Conservation (phyloP, 2,113 vertebrate genomes). For the Marcusenius ussheri region DNA sequence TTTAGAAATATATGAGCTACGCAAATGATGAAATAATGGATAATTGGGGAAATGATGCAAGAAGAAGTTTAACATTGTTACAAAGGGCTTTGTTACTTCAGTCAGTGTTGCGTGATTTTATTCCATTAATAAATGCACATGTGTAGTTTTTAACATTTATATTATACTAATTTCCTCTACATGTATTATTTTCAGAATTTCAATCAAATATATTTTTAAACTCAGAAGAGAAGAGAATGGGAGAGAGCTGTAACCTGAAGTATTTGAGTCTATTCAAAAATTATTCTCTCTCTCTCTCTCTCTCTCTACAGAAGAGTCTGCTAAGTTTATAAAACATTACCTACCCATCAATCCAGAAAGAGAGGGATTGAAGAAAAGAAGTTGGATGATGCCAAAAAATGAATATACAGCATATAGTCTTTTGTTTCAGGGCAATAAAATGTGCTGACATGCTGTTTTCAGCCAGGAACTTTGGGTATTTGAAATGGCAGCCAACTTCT, state of each 20-base stretch:
- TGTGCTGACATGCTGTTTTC: constrained; percentile 24
- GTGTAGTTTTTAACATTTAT: neutral
- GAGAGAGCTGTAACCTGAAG: neutral
- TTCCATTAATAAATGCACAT: neutral
- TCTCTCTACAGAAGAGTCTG: neutral
- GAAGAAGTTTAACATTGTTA: neutral
- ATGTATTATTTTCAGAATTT: neutral
- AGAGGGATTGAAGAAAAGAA: neutral
- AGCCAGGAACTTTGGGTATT: constrained; percentile 18
- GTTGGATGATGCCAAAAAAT: neutral
- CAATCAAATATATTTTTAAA: neutral
- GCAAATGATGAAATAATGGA: neutral
- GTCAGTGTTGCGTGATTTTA: neutral
- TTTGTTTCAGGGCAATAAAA: constrained; percentile 16
- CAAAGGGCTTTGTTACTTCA: neutral
- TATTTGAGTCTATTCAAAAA: neutral
- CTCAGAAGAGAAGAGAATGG: neutral
- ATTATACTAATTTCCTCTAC: neutral
- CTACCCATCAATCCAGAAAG: neutral
- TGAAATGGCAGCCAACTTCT: constrained; percentile 24
- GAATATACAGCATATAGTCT: neutral
- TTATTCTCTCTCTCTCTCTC: neutral
- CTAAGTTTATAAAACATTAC: neutral
- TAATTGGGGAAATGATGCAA: constrained; percentile 4
- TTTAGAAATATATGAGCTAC: neutral